phyloP scores from a whole-genome alignment of 2,888 invertebrate species.

The Operophtera brumata region DNA sequence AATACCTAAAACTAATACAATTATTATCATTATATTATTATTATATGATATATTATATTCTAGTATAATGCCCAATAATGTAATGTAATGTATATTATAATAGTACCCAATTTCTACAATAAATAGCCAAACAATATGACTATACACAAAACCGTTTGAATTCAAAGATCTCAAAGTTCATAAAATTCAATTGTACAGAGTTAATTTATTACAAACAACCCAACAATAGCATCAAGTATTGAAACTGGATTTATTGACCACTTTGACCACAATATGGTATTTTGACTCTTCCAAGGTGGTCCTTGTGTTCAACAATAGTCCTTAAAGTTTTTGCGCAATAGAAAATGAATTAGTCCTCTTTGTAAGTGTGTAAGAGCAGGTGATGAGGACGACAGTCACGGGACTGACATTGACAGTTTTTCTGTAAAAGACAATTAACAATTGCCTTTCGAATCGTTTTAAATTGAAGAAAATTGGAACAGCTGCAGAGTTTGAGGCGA shows the following conservation, averaged over 20 bases:
- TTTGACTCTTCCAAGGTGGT: constrained; percentile 59
- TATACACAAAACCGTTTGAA: not conserved
- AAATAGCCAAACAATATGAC: no score
- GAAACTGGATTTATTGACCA: constrained; percentile 38
- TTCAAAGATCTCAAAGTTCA: constrained; percentile 24
- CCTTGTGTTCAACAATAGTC: constrained; percentile 2
- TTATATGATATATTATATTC: no score
- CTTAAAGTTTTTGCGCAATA: constrained; percentile 42
- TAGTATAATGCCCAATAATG: no score
- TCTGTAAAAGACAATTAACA: constrained; percentile 12
- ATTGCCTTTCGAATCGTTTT: constrained; percentile 5
- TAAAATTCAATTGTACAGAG: not conserved
- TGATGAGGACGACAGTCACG: constrained; percentile 34
- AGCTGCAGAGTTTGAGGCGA: constrained; percentile 10
- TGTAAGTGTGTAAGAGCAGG: constrained; percentile 42
- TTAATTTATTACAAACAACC: constrained; percentile 23
- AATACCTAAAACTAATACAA: no score
- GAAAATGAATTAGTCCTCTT: constrained; percentile 59
- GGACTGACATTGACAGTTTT: constrained; percentile 22
- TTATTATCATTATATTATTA: no score
- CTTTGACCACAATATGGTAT: constrained; percentile 46
- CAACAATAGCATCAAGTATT: constrained; percentile 41
- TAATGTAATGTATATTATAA: no score
- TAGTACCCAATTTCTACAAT: no score
- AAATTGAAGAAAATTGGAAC: constrained; percentile 25